A percentile compares a stretch with the other conserved stretches of the same genome.
Conservation (phyloP, 2,113 vertebrate species). For the Chlorodrepanis virens region DNA sequence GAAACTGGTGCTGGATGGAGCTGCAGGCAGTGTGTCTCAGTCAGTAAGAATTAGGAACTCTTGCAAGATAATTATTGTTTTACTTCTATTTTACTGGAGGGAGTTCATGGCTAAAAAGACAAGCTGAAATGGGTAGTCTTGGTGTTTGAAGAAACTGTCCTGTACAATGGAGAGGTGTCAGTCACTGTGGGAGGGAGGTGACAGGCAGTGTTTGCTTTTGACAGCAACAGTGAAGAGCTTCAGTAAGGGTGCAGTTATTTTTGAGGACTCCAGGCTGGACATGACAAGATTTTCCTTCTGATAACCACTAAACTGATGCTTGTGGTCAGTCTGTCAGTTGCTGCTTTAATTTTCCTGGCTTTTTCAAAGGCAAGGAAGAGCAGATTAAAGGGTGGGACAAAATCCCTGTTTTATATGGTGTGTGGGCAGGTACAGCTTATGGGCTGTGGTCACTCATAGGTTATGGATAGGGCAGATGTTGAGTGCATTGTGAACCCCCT, state of each 20-base stretch:
- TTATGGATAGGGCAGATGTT: background rate
- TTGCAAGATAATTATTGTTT: background rate
- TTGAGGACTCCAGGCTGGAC: background rate
- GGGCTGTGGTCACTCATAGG: background rate
- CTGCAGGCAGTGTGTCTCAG: background rate
- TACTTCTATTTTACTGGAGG: background rate
- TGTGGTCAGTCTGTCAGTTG: background rate
- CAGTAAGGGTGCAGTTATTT: background rate
- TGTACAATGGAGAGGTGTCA: background rate
- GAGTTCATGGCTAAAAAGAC: background rate
- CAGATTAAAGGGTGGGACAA: background rate
- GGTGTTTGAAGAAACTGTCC: background rate
- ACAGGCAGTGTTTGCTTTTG: background rate
- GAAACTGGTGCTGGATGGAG: background rate
- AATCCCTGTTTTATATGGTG: fast-evolving
- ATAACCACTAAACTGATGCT: background rate
- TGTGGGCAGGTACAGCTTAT: fast-evolving
- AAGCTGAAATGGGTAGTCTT: background rate
- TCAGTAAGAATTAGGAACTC: background rate
- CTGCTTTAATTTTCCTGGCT: background rate
- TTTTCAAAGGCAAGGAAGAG: background rate
- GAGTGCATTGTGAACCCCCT: background rate
- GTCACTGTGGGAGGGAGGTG: background rate
- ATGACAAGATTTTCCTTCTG: background rate
- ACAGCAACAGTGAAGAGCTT: background rate